Percentiles rank a stretch among this genome's conserved stretches.
These are phyloP conservation scores for Drosophila monieri DNA, from an alignment of 2,888 invertebrate genomes.

Conservation along the genomic window DNA sequence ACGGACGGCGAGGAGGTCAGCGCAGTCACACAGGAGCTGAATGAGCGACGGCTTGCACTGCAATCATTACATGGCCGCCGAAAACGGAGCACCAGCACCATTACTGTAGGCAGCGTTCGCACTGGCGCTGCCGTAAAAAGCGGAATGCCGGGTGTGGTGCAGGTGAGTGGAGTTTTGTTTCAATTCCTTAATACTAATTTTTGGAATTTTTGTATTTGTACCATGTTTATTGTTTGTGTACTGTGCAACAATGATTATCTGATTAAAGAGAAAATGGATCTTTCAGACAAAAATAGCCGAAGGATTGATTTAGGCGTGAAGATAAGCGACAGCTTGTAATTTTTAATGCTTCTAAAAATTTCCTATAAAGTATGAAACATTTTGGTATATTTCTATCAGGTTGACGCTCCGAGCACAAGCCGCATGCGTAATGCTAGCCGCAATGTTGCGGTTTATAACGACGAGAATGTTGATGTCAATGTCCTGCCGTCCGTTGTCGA, in stretches of 20 bases:
- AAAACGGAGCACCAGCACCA: constrained; percentile 85
- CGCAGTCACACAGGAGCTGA: constrained; percentile 86
- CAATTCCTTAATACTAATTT: too few relatives aligned
- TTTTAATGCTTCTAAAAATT: too few relatives aligned
- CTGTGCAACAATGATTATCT: too few relatives aligned
- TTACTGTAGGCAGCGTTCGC: constrained; percentile 85
- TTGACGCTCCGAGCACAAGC: constrained; percentile 45
- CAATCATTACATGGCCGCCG: constrained; percentile 89
- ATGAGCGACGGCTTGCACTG: constrained; percentile 90
- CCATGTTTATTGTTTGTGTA: too few relatives aligned
- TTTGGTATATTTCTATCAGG: background rate
- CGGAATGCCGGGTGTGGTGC: constrained; percentile 76
- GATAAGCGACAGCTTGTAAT: too few relatives aligned
- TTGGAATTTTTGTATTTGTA: too few relatives aligned
- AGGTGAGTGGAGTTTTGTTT: constrained; percentile 56
- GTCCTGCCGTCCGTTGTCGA: constrained; percentile 44
- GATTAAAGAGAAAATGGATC: too few relatives aligned
- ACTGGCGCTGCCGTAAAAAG: constrained; percentile 82
- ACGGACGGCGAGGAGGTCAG: constrained; percentile 86
- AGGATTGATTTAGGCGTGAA: too few relatives aligned
- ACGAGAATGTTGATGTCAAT: constrained; percentile 76
- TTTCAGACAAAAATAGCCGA: too few relatives aligned
- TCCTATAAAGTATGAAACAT: too few relatives aligned
- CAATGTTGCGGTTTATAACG: constrained; percentile 72
- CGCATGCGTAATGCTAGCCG: constrained; percentile 53